Base-by-base conservation (phyloP, 2,113 vertebrate species). In the Chloropsis cyanopogon region DNA sequence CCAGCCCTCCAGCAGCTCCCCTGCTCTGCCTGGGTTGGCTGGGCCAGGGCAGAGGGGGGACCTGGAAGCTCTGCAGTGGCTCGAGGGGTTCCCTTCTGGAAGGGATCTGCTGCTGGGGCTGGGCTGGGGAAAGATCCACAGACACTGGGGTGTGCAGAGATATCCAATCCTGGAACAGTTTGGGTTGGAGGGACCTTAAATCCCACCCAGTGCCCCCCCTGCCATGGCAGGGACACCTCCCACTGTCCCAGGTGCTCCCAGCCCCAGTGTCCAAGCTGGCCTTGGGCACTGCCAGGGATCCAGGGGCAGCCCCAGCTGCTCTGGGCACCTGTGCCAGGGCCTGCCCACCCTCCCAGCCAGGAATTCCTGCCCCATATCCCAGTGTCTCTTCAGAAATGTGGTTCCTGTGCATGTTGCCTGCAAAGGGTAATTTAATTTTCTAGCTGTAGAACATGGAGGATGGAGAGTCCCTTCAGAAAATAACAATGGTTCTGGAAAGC, bases 151-250 rank as follows among this genome's bases (percentile, higher is more conserved):
- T 24, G 2, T 10, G 28, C 37, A 24, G 50, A 71, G 47, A 47
- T 3, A 3, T 2, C 35, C 31, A 65, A 0, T 21, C 31, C 52
- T 65, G 31, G 20, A 16, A 9, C 2, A 4, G 35, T 1, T n/a
- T 26, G 44, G 60, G 25, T 6, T 23, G 68, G 50, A 10, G 3
- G 10, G 37, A 31, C 17, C 17, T 2, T 1, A 44, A 57, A 57
- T 1, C 8, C 10, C 35, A 2, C 0, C 65, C 65, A 14, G 11
- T 11, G 2, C 41, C 75, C 19, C 18, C 33, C 31, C 41, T 29
- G 64, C 64, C 84, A 11, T 29, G 76, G 57, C 66, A 88, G 59
- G 50, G 76, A 44, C 86, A 7, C 77, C 44, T 81, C 0, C 50
- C 86, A 16, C 31, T 12, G 33, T 12, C 24, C 85, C 85, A 57